These are phyloP conservation scores for Zaprionus obscuricornis DNA, from an alignment of 2,888 invertebrate genomes.

Conservation along the genomic window DNA sequence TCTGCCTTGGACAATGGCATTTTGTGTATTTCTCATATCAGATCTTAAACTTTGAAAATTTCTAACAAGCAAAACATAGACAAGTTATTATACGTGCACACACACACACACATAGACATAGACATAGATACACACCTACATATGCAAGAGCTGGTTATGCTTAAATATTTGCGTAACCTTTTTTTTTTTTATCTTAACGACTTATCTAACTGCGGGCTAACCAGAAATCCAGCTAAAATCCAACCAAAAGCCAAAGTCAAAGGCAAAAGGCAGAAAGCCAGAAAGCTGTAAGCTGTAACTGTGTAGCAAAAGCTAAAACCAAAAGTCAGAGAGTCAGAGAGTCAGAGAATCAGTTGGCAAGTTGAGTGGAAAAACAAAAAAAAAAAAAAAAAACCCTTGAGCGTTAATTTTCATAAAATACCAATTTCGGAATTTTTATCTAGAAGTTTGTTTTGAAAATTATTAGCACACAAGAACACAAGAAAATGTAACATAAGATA, in stretches of 20 bases:
- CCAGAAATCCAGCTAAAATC: too few species aligned
- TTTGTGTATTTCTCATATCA: constrained; percentile 52
- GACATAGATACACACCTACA: not conserved
- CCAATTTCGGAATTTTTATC: constrained; percentile 66
- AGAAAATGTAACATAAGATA: too few species aligned
- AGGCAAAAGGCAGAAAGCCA: constrained; percentile 13
- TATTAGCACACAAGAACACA: constrained; percentile 42
- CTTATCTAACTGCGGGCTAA: constrained; percentile 51
- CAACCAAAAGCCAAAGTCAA: constrained; percentile 3
- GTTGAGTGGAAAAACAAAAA: constrained; percentile 12
- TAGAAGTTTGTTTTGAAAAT: constrained; percentile 27
- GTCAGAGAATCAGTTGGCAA: constrained; percentile 2
- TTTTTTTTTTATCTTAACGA: constrained; percentile 70
- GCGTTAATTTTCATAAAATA: constrained; percentile 78
- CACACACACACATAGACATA: not conserved
- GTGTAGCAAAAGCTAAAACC: not conserved
- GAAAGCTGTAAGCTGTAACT: too few species aligned
- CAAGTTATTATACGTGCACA: constrained; percentile 32
- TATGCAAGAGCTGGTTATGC: constrained; percentile 14
- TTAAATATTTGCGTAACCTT: constrained; percentile 71
- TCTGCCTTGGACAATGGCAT: constrained; percentile 56
- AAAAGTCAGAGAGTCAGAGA: constrained; percentile 17
- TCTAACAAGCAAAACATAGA: constrained; percentile 42
- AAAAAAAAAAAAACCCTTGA: too few species aligned
- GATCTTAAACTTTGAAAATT: constrained; percentile 65